Evolutionary conservation across 2,797 vertebrate species (phyloP), one percentile per base, ranked within the genome.

Genomic region (Streptopelia turtur): DNA sequence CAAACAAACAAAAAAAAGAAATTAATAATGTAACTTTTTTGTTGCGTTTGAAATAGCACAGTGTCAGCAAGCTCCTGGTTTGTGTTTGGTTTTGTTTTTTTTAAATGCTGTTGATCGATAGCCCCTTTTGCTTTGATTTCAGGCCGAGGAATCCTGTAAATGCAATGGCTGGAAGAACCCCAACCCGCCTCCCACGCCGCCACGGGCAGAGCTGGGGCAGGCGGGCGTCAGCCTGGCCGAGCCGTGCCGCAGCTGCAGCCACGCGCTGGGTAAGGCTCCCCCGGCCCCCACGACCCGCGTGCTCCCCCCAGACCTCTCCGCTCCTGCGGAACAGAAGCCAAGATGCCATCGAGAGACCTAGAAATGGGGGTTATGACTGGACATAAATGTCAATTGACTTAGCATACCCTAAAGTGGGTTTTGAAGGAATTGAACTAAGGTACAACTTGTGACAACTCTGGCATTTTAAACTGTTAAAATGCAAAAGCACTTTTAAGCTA

Each of bases 81-180:
- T 41, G n/a, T 50, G 43, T 55, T 14, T 53, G 25, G 5, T 76
- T 16, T 15, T 18, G 21, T 70, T 55, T 15, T 76, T 14, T 15
- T 16, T 75, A 45, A 6, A 1, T 0, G 0, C 23, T 14, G 3
- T 30, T 93, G 81, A 70, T 35, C 2, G 1, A 21, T 59, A 9
- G 17, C 41, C 25, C 9, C 43, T 45, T 87, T 25, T 95, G 47
- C 79, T 94, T 59, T 56, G 70, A 16, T 83, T 92, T 59, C 77
- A 99, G 99, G 99, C 99, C 2, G 99, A 99, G 94, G 99, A 99
- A 78, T 99, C 99, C 49, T 99, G 99, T 95, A 99, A 99, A 86
- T 99, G 99, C 96, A 99, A 99, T 61, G 99, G 99, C 96, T 99
- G 99, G 99, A 99, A 99, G 97, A 99, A 98, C 96, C 99, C 99